Percentiles rank a stretch among this genome's conserved stretches.
These are phyloP conservation scores for Coregonus sp. DNA, from an alignment of 2,797 vertebrate genomes.

Conservation along the genomic window DNA sequence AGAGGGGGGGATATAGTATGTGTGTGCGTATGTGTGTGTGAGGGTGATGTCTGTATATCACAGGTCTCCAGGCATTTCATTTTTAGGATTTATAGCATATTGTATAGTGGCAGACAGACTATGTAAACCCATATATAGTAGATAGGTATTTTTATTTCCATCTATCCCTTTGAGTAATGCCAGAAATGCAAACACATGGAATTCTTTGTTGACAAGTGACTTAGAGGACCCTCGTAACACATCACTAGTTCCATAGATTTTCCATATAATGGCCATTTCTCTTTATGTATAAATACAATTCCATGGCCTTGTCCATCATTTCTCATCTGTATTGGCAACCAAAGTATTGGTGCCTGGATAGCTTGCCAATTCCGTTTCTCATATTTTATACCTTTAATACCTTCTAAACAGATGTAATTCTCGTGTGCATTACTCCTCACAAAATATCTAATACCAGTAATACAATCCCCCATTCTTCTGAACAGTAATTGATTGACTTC, in stretches of 20 bases:
- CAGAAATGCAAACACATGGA: conserved; percentile 13
- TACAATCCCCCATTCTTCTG: too few relatives aligned
- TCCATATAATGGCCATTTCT: conserved; percentile 29
- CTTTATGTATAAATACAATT: conserved; percentile 30
- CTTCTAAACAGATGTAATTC: too few relatives aligned
- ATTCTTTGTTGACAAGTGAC: conserved; percentile 11
- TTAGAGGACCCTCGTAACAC: background rate
- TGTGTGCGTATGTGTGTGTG: background rate
- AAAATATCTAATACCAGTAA: too few relatives aligned
- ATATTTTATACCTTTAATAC: too few relatives aligned
- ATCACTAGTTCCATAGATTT: conserved; percentile 21
- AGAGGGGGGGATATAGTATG: background rate
- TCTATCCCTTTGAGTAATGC: conserved; percentile 36
- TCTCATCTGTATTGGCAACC: background rate
- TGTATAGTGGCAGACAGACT: conserved; percentile 43
- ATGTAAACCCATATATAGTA: conserved; percentile 26
- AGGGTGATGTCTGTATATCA: background rate
- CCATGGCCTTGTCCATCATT: conserved; percentile 16
- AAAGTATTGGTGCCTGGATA: too few relatives aligned
- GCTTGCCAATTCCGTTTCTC: too few relatives aligned
- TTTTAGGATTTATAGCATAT: conserved; percentile 48
- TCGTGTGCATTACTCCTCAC: too few relatives aligned
- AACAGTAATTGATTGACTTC: too few relatives aligned
- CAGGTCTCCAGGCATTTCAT: conserved; percentile 46
- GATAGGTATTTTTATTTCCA: conserved; percentile 30